phyloP scores from a whole-genome alignment of 2,797 vertebrate species.

The Danio tinwini region DNA sequence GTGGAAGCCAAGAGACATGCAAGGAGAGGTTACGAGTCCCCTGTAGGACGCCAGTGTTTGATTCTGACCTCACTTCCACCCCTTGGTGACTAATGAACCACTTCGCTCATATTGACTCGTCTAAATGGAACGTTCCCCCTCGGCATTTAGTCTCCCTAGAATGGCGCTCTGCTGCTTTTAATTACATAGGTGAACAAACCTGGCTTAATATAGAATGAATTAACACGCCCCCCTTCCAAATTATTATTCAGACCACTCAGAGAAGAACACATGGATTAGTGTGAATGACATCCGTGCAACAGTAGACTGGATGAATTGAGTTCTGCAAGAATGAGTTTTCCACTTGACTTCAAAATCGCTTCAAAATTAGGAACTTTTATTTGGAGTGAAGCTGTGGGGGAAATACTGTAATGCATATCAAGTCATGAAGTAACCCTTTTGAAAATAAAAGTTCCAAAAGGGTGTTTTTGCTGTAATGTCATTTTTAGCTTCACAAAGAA shows the following conservation, averaged over 20 bases:
- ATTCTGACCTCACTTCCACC: constrained; percentile 44
- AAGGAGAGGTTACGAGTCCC: constrained; percentile 34
- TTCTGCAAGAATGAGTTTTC: background rate
- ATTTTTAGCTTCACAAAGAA: no score
- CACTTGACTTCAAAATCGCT: background rate
- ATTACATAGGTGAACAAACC: constrained; percentile 41
- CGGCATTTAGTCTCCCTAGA: constrained; percentile 36
- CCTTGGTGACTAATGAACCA: constrained; percentile 43
- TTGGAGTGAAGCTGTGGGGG: background rate
- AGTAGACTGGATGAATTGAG: background rate
- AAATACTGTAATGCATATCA: background rate
- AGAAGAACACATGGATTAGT: background rate
- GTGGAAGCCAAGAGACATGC: constrained; percentile 3
- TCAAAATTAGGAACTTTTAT: background rate
- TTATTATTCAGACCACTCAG: constrained; percentile 22
- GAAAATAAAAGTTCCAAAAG: no score
- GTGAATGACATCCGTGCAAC: background rate
- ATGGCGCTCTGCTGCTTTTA: constrained; percentile 42
- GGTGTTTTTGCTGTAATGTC: no score
- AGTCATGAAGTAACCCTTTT: no score
- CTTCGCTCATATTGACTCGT: constrained; percentile 31
- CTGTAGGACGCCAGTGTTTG: constrained; percentile 33
- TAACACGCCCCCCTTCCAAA: background rate
- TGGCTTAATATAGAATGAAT: constrained; percentile 36
- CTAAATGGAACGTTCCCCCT: constrained; percentile 37